A percentile compares a stretch with the other conserved stretches of the same genome.
phyloP scores from a whole-genome alignment of 2,888 invertebrate species.

The Yponomeuta evonymella region DNA sequence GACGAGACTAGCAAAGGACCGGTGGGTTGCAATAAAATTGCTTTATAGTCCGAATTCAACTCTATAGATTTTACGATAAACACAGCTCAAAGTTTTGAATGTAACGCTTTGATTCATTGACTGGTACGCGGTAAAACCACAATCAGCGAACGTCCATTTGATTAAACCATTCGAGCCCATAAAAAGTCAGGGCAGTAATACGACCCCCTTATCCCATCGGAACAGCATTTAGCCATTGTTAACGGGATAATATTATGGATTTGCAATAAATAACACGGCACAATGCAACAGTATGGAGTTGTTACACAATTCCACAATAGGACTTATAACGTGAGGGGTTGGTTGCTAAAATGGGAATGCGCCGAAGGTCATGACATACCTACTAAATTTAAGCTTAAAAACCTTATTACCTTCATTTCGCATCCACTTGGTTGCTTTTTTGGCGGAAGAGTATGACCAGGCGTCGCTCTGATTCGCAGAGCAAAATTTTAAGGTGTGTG shows the following conservation, averaged over 20 bases:
- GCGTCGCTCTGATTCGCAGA: too few relatives aligned
- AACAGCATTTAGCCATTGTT: conserved; percentile 7
- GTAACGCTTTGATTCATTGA: too few relatives aligned
- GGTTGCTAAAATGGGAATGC: background rate
- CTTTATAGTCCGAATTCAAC: too few relatives aligned
- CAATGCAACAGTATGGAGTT: conserved; percentile 3
- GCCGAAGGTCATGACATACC: background rate
- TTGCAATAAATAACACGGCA: conserved; percentile 8
- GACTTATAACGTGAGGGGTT: conserved; percentile 13
- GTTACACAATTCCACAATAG: background rate
- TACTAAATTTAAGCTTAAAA: too few relatives aligned
- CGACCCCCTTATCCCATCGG: background rate
- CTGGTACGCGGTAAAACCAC: too few relatives aligned
- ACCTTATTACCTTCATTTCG: background rate
- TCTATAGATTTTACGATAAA: too few relatives aligned
- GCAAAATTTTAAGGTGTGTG: too few relatives aligned
- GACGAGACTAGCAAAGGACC: too few relatives aligned
- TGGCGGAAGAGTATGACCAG: too few relatives aligned
- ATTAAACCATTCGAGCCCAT: background rate
- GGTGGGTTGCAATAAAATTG: too few relatives aligned
- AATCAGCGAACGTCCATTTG: background rate
- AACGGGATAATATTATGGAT: conserved; percentile 7
- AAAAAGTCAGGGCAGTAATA: background rate
- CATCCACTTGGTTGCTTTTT: background rate
- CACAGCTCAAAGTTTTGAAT: too few relatives aligned